These are phyloP conservation scores for Lordiphosa stackelbergi DNA, from an alignment of 1,140 invertebrate species.

Conservation along the genomic window DNA sequence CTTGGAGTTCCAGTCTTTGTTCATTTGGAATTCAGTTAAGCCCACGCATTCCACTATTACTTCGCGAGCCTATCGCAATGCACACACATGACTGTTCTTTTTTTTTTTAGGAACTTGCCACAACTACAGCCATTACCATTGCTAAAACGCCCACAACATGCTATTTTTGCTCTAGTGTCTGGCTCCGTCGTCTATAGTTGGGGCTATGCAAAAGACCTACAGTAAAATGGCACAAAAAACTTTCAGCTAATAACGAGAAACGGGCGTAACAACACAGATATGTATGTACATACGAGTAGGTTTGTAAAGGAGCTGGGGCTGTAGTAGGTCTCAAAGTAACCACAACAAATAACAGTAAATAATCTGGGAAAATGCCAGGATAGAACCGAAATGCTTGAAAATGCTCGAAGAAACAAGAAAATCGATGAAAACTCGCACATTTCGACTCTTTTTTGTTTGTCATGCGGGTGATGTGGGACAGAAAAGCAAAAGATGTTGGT, in stretches of 20 bases:
- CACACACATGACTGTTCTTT: too few species aligned
- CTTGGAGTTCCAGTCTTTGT: too few species aligned
- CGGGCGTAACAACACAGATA: slow-evolving; percentile 31
- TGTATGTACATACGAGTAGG: slow-evolving; percentile 28
- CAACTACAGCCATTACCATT: background rate
- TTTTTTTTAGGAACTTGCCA: background rate
- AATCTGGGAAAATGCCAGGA: slow-evolving; percentile 51
- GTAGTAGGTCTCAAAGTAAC: slow-evolving; percentile 16
- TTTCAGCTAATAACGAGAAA: slow-evolving; percentile 49
- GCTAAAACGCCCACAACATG: slow-evolving; percentile 9
- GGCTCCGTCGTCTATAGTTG: slow-evolving; percentile 50
- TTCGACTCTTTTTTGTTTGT: slow-evolving; percentile 38
- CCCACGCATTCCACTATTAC: too few species aligned
- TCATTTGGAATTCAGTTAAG: too few species aligned
- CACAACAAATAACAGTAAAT: slow-evolving; percentile 65
- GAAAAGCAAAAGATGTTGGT: slow-evolving; percentile 3
- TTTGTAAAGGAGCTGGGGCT: background rate
- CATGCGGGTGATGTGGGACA: slow-evolving; percentile 2
- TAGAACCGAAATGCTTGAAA: slow-evolving; percentile 44
- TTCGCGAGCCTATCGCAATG: too few species aligned
- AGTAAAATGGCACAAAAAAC: slow-evolving; percentile 28
- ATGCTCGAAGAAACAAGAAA: slow-evolving; percentile 34
- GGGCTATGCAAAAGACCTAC: slow-evolving; percentile 6
- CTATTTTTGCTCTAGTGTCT: slow-evolving; percentile 15
- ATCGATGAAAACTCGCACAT: slow-evolving; percentile 59